Evolutionary conservation across 1,140 invertebrate genomes (phyloP).

Genomic region (Drosophila pachea): DNA sequence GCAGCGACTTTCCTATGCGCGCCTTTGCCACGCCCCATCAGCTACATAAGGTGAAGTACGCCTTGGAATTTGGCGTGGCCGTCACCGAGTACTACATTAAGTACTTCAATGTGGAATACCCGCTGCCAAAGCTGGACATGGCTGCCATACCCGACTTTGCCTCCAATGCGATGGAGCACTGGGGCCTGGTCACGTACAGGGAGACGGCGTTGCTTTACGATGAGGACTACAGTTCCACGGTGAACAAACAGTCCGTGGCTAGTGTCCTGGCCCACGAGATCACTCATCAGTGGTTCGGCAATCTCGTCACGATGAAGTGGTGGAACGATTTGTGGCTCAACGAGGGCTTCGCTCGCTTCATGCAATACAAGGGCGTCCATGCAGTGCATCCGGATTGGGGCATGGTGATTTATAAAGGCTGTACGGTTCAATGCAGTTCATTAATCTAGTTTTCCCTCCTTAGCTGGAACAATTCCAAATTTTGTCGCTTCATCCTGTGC

Average conservation of each 20-base stretch:
- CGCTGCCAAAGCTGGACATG: conserved; percentile 93
- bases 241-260: conserved; percentile 88
- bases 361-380: conserved; percentile 89
- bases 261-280: conserved; percentile 93
- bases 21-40: conserved; percentile 87
- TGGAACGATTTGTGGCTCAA: conserved; percentile 97
- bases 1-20: conserved; percentile 82
- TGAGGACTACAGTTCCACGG: conserved; percentile 83
- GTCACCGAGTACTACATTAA: conserved; percentile 92
- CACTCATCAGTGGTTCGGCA: conserved; percentile 95
- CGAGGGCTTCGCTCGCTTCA: conserved; percentile 94
- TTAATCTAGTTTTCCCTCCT: not conserved
- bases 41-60: conserved; percentile 88
- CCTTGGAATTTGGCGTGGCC: conserved; percentile 87
- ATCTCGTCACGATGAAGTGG: conserved; percentile 93
- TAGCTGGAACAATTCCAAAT: conserved; percentile 85
- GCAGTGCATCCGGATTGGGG: conserved; percentile 89
- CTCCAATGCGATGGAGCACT: conserved; percentile 97
- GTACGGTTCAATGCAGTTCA: conserved; percentile 8
- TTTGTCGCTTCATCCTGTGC: conserved; percentile 85
- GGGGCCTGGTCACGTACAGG: conserved; percentile 91
- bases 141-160: conserved; percentile 96
- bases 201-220: conserved; percentile 91
- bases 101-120: conserved; percentile 92
- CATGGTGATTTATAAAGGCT: conserved; percentile 82